phyloP scores from a whole-genome alignment of 2,113 vertebrate genomes.

The Malurus melanocephalus region DNA sequence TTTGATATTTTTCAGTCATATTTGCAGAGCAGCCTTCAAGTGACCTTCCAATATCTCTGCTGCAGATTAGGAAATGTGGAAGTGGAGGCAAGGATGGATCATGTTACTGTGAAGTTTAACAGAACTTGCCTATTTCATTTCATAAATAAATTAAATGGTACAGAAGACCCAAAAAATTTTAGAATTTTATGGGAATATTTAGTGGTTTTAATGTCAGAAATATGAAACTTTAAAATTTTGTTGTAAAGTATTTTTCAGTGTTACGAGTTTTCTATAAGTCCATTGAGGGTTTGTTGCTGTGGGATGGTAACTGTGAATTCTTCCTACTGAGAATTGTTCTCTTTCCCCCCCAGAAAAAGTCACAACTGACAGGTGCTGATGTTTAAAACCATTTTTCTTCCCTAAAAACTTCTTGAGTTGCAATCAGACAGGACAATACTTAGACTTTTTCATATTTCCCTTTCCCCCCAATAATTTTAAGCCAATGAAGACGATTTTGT shows the following conservation, averaged over 20 bases:
- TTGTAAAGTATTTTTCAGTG: neutral
- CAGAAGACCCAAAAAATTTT: neutral
- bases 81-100: neutral
- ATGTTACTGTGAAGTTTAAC: neutral
- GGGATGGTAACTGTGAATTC: neutral
- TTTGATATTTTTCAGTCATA: neutral
- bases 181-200: neutral
- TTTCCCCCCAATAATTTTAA: neutral
- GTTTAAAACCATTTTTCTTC: neutral
- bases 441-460: neutral
- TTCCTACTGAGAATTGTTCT: neutral
- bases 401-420: neutral
- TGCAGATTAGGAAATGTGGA: neutral
- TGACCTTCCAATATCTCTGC: neutral
- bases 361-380: neutral
- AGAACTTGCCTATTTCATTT: neutral
- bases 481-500: neutral
- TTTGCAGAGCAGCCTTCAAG: neutral
- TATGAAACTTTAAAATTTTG: neutral
- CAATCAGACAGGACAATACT: neutral
- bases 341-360: rapidly evolving
- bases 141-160: neutral
- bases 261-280: neutral
- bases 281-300: neutral
- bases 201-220: neutral